phyloP scores from a whole-genome alignment of 2,888 invertebrate genomes.

The Baccha elongata region DNA sequence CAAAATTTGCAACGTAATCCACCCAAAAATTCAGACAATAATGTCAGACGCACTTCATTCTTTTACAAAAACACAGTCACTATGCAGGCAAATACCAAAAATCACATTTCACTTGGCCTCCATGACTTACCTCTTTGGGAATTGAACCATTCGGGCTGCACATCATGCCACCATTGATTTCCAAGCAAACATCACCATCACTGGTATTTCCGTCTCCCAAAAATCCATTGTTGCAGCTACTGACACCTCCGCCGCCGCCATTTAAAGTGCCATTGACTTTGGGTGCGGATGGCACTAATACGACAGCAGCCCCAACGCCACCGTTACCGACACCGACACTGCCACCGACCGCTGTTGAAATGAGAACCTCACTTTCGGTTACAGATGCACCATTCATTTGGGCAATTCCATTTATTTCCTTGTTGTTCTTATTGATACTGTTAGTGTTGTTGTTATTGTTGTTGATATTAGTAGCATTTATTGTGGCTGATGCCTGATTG shows the following conservation, averaged over 20 bases:
- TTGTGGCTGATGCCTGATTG: conserved; percentile 78
- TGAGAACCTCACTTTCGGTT: conserved; percentile 62
- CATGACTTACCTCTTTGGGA: conserved; percentile 79
- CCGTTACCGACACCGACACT: conserved; percentile 3
- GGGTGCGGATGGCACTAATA: conserved; percentile 55
- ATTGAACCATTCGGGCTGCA: conserved; percentile 78
- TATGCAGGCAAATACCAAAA: background rate
- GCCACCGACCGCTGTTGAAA: conserved; percentile 30
- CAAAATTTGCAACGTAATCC: conserved; percentile 47
- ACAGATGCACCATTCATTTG: conserved; percentile 74
- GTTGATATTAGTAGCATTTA: conserved; percentile 67
- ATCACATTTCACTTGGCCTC: conserved; percentile 31
- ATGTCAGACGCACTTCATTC: conserved; percentile 39
- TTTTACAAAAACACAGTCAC: background rate
- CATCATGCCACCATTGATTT: conserved; percentile 79
- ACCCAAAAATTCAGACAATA: conserved; percentile 22
- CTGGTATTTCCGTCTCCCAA: conserved; percentile 76
- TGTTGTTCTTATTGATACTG: conserved; percentile 60
- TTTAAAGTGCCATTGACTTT: conserved; percentile 68
- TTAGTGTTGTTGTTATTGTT: conserved; percentile 67
- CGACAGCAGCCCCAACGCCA: conserved; percentile 24
- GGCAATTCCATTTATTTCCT: conserved; percentile 54
- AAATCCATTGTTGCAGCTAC: conserved; percentile 73
- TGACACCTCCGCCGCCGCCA: conserved; percentile 57
- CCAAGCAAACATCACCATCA: conserved; percentile 79